Conservation (phyloP, 2,888 invertebrate genomes). For the Cantharis rustica region DNA sequence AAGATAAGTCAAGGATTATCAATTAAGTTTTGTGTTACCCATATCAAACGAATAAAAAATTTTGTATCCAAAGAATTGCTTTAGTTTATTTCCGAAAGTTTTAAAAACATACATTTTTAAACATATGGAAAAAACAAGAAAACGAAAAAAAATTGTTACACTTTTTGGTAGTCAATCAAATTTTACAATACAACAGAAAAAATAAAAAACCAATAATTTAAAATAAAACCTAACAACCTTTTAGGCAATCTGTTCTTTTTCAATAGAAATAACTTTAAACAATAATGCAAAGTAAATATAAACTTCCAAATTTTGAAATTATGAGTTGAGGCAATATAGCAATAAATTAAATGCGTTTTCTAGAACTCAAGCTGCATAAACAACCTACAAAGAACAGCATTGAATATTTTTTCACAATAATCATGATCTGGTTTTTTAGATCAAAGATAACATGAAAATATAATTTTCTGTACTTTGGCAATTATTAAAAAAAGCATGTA, state of each 20-base stretch:
- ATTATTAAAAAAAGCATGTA: background rate
- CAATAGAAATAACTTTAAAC: too few relatives aligned
- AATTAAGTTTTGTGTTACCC: too few relatives aligned
- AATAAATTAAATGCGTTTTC: background rate
- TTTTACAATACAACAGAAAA: background rate
- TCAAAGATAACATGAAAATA: background rate
- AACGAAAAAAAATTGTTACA: too few relatives aligned
- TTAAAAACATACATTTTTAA: too few relatives aligned
- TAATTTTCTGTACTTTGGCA: background rate
- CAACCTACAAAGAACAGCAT: background rate
- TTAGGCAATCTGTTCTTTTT: too few relatives aligned
- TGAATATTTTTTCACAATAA: too few relatives aligned
- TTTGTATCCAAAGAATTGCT: too few relatives aligned
- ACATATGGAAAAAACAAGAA: too few relatives aligned
- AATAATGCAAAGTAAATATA: background rate
- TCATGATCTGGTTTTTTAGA: background rate
- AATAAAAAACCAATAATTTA: background rate
- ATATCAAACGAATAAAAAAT: too few relatives aligned
- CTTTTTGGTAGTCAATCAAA: background rate
- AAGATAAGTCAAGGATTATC: too few relatives aligned
- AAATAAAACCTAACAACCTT: too few relatives aligned
- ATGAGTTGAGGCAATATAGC: background rate
- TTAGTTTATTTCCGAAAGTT: too few relatives aligned
- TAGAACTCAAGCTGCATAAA: background rate
- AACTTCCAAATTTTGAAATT: background rate